phyloP scores from a whole-genome alignment of 2,888 invertebrate species.

The Ochropleura leucogaster region DNA sequence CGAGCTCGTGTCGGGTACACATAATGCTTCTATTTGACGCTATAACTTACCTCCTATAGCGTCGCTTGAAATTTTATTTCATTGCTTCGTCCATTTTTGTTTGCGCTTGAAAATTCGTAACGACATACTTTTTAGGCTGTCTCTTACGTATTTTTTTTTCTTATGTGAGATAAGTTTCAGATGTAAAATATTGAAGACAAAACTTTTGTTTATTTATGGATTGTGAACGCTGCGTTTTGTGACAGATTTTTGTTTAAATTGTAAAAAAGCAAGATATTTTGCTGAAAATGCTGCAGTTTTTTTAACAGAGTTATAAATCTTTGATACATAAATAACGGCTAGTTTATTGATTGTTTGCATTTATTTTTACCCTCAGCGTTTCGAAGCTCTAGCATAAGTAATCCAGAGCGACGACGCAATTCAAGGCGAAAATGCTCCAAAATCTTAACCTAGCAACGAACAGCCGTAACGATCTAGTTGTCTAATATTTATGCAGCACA shows the following conservation, averaged over 20 bases:
- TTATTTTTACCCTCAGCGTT: not conserved
- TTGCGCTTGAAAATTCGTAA: slow-evolving; percentile 31
- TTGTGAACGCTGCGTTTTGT: slow-evolving; percentile 4
- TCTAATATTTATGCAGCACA: slow-evolving; percentile 57
- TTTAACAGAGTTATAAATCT: too few species aligned
- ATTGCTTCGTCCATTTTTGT: slow-evolving; percentile 48
- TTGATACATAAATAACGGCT: not conserved
- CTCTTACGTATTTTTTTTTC: not conserved
- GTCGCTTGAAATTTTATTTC: slow-evolving; percentile 59
- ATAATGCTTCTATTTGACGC: slow-evolving; percentile 63
- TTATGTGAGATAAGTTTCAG: slow-evolving; percentile 23
- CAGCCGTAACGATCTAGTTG: slow-evolving; percentile 47
- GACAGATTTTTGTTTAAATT: slow-evolving; percentile 1
- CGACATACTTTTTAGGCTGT: slow-evolving; percentile 15
- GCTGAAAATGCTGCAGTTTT: not conserved
- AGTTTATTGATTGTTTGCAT: not conserved
- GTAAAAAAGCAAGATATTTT: not conserved
- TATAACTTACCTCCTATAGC: slow-evolving; percentile 58
- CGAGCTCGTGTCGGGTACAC: slow-evolving; percentile 49
- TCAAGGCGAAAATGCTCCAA: not conserved
- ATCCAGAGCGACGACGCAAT: not conserved
- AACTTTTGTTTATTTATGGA: slow-evolving; percentile 27
- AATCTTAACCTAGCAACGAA: slow-evolving; percentile 17
- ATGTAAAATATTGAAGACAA: slow-evolving; percentile 25
- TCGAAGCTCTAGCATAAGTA: not conserved